Conservation (phyloP, 2,888 invertebrate genomes). For the Synergus laeviventris region DNA sequence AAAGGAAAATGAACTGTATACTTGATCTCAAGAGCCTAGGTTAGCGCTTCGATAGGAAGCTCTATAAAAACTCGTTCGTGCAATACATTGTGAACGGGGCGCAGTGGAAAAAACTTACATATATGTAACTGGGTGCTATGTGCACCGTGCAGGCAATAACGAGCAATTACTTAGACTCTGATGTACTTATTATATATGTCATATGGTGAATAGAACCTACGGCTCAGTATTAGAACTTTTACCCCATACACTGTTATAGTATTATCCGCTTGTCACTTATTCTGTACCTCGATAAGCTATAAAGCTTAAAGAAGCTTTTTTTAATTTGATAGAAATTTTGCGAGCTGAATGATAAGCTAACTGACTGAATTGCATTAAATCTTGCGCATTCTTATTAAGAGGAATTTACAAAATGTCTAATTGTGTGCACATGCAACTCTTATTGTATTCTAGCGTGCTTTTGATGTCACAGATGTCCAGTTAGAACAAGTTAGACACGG, state of each 20-base stretch:
- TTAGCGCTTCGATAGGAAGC: constrained; percentile 12
- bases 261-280: neutral
- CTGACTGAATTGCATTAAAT: too few relatives aligned
- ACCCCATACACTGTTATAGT: neutral
- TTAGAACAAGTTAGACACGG: neutral
- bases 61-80: neutral
- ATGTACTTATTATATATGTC: constrained; percentile 14
- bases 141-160: neutral
- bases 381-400: too few relatives aligned
- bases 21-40: neutral
- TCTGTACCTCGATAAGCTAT: neutral
- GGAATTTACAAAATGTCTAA: too few relatives aligned
- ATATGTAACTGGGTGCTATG: neutral
- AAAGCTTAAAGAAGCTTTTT: too few relatives aligned
- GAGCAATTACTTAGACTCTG: constrained; percentile 7
- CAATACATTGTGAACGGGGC: neutral
- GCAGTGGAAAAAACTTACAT: neutral
- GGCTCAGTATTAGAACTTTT: neutral
- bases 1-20: neutral
- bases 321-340: too few relatives aligned
- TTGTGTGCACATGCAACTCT: too few relatives aligned
- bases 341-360: too few relatives aligned
- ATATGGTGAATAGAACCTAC: neutral
- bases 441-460: constrained; percentile 42
- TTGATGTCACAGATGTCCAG: constrained; percentile 46